A percentile compares a stretch with the other conserved stretches of the same genome.
phyloP scores from a whole-genome alignment of 2,797 vertebrate genomes.

The Lagodon rhomboides region DNA sequence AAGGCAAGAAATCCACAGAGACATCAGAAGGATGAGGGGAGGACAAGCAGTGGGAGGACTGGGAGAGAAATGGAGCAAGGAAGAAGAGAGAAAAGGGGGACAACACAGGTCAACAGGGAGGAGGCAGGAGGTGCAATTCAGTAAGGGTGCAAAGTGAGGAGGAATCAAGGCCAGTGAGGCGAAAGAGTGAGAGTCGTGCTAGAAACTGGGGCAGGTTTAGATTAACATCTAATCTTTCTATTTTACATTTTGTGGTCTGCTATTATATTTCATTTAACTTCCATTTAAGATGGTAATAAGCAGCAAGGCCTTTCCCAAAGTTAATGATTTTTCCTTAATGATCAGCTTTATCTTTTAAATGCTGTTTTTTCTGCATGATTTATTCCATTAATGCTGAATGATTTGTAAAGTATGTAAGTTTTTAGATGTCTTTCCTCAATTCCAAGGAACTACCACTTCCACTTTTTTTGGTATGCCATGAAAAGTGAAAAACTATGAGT shows the following conservation, averaged over 20 bases:
- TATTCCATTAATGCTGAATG: conserved; percentile 1
- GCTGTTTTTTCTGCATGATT: conserved; percentile 30
- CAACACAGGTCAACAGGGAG: conserved; percentile 40
- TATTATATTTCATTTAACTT: conserved; percentile 25
- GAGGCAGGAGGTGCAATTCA: conserved; percentile 54
- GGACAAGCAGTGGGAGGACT: conserved; percentile 65
- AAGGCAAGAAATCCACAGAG: conserved; percentile 79
- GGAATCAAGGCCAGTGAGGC: conserved; percentile 36
- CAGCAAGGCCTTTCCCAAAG: conserved; percentile 22
- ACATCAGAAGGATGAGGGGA: conserved; percentile 63
- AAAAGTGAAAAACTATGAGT: conserved; percentile 10
- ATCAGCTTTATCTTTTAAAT: conserved; percentile 40
- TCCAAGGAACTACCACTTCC: background rate
- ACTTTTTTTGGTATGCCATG: background rate
- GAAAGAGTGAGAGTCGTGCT: conserved; percentile 28
- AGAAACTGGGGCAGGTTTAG: conserved; percentile 34
- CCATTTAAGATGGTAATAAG: conserved; percentile 27
- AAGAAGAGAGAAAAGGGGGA: conserved; percentile 31
- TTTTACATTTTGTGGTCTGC: conserved; percentile 35
- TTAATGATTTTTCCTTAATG: conserved; percentile 37
- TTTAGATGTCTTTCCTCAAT: background rate
- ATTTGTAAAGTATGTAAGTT: background rate
- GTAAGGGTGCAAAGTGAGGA: conserved; percentile 32
- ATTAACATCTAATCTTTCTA: conserved; percentile 43
- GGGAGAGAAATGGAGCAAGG: conserved; percentile 55